A percentile compares a stretch with the other conserved stretches of the same genome.
These are phyloP conservation scores for Athene cunicularia DNA, from an alignment of 2,113 vertebrate species.

Conservation along the genomic window DNA sequence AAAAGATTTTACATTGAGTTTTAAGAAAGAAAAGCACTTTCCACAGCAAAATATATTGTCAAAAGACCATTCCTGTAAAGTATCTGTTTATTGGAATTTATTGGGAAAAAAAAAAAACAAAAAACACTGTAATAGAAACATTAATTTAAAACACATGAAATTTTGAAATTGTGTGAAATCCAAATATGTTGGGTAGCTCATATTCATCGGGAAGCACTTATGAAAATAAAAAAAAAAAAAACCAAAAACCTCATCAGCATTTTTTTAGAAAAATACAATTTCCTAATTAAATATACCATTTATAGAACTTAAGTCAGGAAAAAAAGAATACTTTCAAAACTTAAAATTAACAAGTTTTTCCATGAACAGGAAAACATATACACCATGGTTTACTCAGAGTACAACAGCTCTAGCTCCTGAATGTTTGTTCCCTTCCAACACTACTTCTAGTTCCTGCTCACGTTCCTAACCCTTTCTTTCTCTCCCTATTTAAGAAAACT, in stretches of 20 bases:
- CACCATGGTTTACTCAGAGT: neutral
- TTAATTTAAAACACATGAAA: neutral
- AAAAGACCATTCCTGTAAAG: neutral
- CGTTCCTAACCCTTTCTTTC: neutral
- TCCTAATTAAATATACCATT: neutral
- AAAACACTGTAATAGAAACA: neutral
- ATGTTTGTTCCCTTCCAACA: neutral
- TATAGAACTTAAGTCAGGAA: neutral
- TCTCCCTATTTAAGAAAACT: rapidly evolving
- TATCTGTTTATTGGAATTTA: neutral
- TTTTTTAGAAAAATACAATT: neutral
- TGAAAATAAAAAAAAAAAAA: neutral
- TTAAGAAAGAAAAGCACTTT: neutral
- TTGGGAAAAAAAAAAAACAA: too few species aligned
- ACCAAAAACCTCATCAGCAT: too few species aligned
- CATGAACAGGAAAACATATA: neutral
- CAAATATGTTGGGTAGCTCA: neutral
- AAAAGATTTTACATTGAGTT: neutral
- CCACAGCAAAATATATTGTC: neutral
- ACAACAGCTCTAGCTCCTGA: neutral
- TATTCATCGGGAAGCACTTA: neutral
- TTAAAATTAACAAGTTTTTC: neutral
- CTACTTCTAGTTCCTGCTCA: neutral
- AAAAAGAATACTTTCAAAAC: neutral
- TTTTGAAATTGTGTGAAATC: neutral